phyloP scores from a whole-genome alignment of 2,113 vertebrate genomes.

The Channa maculata region DNA sequence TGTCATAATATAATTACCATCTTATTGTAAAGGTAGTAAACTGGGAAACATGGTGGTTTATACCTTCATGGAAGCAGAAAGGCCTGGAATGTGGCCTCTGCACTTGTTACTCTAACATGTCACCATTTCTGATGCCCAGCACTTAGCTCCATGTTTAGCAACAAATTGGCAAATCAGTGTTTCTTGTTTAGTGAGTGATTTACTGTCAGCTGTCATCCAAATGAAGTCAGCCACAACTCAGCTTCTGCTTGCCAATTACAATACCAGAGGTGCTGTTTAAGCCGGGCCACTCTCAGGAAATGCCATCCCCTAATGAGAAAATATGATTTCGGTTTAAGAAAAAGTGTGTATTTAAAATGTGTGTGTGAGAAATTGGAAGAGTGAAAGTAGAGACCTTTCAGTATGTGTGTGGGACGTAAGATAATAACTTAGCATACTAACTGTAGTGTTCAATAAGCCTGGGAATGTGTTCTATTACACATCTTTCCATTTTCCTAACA shows the following conservation, averaged over 20 bases:
- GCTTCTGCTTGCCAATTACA: conserved; percentile 32
- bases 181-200: conserved; percentile 52
- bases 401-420: background rate
- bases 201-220: conserved; percentile 56
- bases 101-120: conserved; percentile 19
- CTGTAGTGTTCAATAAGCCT: too few species aligned
- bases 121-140: conserved; percentile 18
- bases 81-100: background rate
- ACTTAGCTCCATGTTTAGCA: conserved; percentile 32
- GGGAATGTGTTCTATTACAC: too few species aligned
- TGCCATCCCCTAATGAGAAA: conserved; percentile 48
- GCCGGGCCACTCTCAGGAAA: conserved; percentile 24
- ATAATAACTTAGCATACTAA: too few species aligned
- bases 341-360: conserved; percentile 14
- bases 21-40: background rate
- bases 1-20: too few species aligned
- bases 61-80: background rate
- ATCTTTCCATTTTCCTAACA: too few species aligned
- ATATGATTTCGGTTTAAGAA: conserved; percentile 24
- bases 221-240: conserved; percentile 43
- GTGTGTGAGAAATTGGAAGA: background rate
- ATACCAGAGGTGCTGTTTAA: conserved; percentile 36
- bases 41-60: conserved; percentile 2
- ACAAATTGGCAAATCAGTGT: conserved; percentile 40
- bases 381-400: background rate